phyloP scores from a whole-genome alignment of 2,113 vertebrate species.

The Tupaia chinensis region DNA sequence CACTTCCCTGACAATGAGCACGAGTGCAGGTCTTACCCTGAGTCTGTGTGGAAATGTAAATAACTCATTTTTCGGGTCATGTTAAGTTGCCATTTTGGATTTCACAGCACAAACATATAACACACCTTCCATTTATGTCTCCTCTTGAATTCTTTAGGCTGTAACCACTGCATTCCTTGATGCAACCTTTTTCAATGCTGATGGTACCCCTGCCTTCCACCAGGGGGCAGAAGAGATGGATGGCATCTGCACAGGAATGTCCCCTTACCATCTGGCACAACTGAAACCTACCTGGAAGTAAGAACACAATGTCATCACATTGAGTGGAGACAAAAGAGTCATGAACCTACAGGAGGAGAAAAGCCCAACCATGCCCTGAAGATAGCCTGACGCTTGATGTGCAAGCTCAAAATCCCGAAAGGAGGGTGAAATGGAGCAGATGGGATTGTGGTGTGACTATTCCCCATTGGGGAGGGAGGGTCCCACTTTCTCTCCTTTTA shows the following conservation, averaged over 20 bases:
- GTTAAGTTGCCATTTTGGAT: neutral
- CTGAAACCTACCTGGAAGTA: neutral
- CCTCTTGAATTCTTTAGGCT: neutral
- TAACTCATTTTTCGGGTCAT: neutral
- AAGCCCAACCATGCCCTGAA: neutral
- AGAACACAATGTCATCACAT: neutral
- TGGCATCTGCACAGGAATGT: neutral
- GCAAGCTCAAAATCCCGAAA: no score
- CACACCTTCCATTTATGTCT: neutral
- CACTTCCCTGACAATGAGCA: neutral
- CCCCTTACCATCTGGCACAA: neutral
- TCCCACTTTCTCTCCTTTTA: no score
- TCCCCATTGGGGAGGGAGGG: no score
- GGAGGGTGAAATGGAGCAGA: no score
- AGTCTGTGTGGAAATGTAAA: neutral
- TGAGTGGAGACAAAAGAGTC: neutral
- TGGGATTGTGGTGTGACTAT: no score
- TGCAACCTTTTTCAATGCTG: neutral
- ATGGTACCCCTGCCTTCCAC: neutral
- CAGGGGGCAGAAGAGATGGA: neutral
- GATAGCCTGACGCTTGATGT: neutral
- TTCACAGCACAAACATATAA: neutral
- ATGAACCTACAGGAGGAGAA: neutral
- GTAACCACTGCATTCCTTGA: neutral
- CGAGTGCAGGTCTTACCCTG: neutral